Base-by-base conservation (phyloP, 2,797 vertebrate genomes). In the Lophura swinhoii region DNA sequence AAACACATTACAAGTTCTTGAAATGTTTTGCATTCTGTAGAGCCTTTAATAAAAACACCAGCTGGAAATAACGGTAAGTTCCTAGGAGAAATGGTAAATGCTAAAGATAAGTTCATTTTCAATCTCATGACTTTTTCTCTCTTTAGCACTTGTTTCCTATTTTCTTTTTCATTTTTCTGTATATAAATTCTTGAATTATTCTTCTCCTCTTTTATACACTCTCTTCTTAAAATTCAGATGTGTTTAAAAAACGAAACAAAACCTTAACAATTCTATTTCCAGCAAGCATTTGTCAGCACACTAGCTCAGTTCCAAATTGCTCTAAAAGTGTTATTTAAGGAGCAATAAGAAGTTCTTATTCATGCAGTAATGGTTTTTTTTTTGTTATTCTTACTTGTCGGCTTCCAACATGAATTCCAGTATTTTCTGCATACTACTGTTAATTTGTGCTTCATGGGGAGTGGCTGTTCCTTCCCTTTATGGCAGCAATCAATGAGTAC, bases 401-500 rank as follows among this genome's bases (percentile, higher is more conserved):
- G 43, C n/a, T 81, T 64, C 16, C 78, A 87, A 33, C 12, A 55
- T 14, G 2, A 62, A 92, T 67, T 77, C 39, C 11, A 59, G 4
- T 80, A 8, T 81, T 94, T 94, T 94, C 84, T 88, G 56, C 41
- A 31, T 35, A 33, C 58, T 92, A 82, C 33, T 46, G 55, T 69
- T 95, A 84, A 95, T 82, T 94, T 86, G 74, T 39, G 43, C 56
- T 64, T 91, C 79, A 49, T 22, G 23, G 56, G 73, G 64, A 95
- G 79, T 49, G 67, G 46, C 46, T 91, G 63, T 64, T 91, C 46
- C 44, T 35, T 69, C 56, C 26, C 71, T 95, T 90, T 69, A 73
- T 22, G 87, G 43, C 90, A 85, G 48, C 48, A 91, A 85, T 87
- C 77, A 93, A 9, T n/a, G 41, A 66, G 49, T 76, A 41, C 18